phyloP scores from a whole-genome alignment of 2,113 vertebrate genomes.

The Etia nguti region DNA sequence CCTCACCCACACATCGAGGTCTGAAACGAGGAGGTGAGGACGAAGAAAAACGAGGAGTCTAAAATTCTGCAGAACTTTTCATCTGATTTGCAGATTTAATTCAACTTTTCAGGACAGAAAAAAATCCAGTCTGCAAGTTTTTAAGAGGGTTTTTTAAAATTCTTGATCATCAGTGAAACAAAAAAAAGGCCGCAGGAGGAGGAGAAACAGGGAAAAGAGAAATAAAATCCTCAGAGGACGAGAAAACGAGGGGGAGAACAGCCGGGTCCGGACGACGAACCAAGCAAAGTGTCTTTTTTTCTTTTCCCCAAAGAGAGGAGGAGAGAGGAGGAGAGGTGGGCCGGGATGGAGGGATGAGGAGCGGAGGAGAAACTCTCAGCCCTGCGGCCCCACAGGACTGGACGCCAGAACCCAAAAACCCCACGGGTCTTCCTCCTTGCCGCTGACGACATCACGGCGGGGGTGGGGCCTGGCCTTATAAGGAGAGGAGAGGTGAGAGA shows the following conservation, averaged over 20 bases:
- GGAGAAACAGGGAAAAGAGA: neutral
- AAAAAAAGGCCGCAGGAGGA: neutral
- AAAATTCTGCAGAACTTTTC: conserved; percentile 14
- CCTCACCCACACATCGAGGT: neutral
- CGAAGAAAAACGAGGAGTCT: neutral
- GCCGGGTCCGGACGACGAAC: conserved; percentile 21
- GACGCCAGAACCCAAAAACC: conserved; percentile 61
- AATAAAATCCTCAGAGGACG: conserved; percentile 58
- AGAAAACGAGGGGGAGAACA: conserved; percentile 8
- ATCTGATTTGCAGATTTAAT: neutral
- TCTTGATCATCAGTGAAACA: neutral
- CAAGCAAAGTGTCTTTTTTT: conserved; percentile 40
- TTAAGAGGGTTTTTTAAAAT: neutral
- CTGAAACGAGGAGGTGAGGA: neutral
- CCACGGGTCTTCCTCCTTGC: conserved; percentile 59
- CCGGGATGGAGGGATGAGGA: conserved; percentile 53
- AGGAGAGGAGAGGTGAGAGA: conserved; percentile 1
- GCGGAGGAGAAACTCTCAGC: conserved; percentile 60
- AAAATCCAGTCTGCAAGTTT: neutral
- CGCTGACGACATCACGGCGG: conserved; percentile 37
- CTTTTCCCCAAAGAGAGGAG: conserved; percentile 56
- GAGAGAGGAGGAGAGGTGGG: neutral
- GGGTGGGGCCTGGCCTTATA: conserved; percentile 35
- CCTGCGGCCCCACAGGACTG: conserved; percentile 67
- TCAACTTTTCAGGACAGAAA: neutral